Percentiles rank a stretch among this genome's conserved stretches.
These are phyloP conservation scores for Dysidea cf. avara DNA, from an alignment of 37 sponge, comb jelly and placozoan genomes.

Conservation along the genomic window DNA sequence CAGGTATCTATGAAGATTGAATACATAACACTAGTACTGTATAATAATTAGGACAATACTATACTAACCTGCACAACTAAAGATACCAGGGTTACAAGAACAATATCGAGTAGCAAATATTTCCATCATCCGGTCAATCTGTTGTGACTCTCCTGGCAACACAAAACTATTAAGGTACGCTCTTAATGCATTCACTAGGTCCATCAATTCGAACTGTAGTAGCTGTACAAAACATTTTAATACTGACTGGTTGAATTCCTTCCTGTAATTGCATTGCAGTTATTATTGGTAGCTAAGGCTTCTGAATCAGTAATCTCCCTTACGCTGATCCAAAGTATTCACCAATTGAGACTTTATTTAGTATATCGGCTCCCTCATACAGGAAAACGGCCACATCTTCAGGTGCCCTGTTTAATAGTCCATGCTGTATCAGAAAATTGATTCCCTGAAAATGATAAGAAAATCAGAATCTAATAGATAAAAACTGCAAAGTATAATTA, in stretches of 20 bases:
- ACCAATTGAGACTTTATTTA: conserved; percentile 88
- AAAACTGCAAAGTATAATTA: too few species aligned
- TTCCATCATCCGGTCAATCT: conserved; percentile 99
- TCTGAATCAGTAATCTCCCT: neutral
- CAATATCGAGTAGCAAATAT: conserved; percentile 86
- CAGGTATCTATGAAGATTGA: conserved; percentile 74
- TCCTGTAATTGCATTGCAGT: conserved; percentile 56
- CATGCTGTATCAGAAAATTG: conserved; percentile 50
- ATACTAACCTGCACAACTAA: conserved; percentile 69
- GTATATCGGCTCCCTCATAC: conserved; percentile 68
- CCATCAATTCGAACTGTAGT: conserved; percentile 78
- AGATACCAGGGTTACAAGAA: conserved; percentile 68
- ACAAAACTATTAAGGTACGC: conserved; percentile 87
- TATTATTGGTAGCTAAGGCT: neutral
- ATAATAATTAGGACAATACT: neutral
- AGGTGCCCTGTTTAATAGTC: conserved; percentile 50
- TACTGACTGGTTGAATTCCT: conserved; percentile 88
- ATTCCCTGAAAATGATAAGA: conserved; percentile 59
- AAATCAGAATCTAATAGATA: too few species aligned
- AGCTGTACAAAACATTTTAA: conserved; percentile 85
- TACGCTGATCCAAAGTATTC: conserved; percentile 96
- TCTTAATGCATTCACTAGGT: conserved; percentile 89
- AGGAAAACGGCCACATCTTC: conserved; percentile 86
- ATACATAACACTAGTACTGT: neutral
- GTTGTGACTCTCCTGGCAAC: conserved; percentile 95